phyloP scores from a whole-genome alignment of 2,113 vertebrate species.

The Eptatretus burgeri region DNA sequence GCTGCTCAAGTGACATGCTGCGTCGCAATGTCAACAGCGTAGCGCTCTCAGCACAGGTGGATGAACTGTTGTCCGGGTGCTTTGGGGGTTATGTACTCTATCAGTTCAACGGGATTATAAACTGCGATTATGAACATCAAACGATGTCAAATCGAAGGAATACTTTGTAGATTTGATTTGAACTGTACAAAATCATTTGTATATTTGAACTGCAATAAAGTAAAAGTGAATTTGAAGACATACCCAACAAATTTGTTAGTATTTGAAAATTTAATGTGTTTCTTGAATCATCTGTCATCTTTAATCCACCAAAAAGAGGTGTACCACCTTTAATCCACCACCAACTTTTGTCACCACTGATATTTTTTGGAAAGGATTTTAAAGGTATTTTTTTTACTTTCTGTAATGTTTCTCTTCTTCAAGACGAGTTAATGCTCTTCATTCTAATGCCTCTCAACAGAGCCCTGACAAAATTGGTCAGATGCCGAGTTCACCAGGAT shows the following conservation, averaged over 20 bases:
- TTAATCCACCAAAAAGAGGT: neutral
- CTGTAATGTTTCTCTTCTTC: too few species aligned
- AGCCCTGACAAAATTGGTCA: slow-evolving; percentile 4
- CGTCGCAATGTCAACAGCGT: slow-evolving; percentile 4
- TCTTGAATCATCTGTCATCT: neutral
- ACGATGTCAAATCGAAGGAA: too few species aligned
- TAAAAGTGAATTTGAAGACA: neutral
- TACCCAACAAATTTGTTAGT: neutral
- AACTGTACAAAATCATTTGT: too few species aligned
- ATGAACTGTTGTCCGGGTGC: neutral
- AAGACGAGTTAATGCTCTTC: neutral
- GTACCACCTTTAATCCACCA: neutral
- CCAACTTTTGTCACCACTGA: neutral
- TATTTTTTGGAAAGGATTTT: too few species aligned
- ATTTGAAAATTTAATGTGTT: neutral
- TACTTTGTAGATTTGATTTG: too few species aligned
- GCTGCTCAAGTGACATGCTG: slow-evolving; percentile 3
- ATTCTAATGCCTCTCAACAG: neutral
- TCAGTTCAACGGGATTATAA: too few species aligned
- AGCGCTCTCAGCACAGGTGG: neutral
- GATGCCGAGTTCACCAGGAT: slow-evolving; percentile 3
- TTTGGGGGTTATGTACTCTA: too few species aligned
- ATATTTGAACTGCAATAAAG: neutral
- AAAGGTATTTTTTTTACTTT: too few species aligned
- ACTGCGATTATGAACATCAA: too few species aligned